A percentile compares a stretch with the other conserved stretches of the same genome.
These are phyloP conservation scores for Mirounga angustirostris DNA, from an alignment of 2,113 vertebrate species.

Conservation along the genomic window DNA sequence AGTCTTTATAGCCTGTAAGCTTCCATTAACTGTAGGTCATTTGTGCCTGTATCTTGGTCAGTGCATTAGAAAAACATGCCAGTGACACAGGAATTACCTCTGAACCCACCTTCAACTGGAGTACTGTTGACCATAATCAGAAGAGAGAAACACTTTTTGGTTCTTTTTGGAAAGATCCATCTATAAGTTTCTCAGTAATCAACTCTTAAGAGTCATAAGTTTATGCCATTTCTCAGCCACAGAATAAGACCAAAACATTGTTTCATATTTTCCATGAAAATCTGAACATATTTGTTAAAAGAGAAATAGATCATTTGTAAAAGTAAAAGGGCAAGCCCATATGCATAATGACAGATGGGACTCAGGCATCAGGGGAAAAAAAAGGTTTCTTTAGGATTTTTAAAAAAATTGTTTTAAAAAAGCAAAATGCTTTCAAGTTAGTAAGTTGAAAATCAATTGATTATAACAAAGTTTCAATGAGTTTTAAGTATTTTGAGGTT, in stretches of 20 bases:
- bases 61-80: not conserved
- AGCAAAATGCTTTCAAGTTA: conserved; percentile 53
- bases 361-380: not conserved
- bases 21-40: not conserved
- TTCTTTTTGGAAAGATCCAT: conserved; percentile 40
- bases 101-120: conserved; percentile 31
- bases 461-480: not conserved
- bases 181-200: conserved; percentile 20
- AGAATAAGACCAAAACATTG: conserved; percentile 57
- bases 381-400: not conserved
- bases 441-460: conserved; percentile 45
- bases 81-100: not conserved
- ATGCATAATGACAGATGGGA: conserved; percentile 59
- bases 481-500: conserved; percentile 47
- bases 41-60: not conserved
- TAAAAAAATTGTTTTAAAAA: conserved; percentile 40
- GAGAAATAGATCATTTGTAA: conserved; percentile 58
- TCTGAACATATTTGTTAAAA: conserved; percentile 62
- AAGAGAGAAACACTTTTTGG: not conserved
- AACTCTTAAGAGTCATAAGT: conserved; percentile 58
- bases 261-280: conserved; percentile 63
- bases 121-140: not conserved
- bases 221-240: conserved; percentile 55
- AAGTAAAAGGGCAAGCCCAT: conserved; percentile 61
- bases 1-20: not conserved